Evolutionary conservation across 2,888 invertebrate species (phyloP).

Genomic region (Altica lythri): DNA sequence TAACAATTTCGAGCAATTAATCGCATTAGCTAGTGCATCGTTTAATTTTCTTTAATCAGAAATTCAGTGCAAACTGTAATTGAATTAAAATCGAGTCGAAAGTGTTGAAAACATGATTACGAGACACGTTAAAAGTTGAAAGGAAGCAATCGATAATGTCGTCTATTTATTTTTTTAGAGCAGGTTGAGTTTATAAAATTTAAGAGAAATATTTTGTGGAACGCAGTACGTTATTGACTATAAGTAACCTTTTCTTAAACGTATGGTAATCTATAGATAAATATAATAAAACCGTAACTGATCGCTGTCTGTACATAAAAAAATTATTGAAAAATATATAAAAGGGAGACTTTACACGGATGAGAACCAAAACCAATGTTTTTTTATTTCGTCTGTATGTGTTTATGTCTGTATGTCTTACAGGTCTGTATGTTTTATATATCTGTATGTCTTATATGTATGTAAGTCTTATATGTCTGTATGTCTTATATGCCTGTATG

Average conservation of each 20-base stretch:
- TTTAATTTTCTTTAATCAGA: constrained; percentile 42
- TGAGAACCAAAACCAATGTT: too few relatives aligned
- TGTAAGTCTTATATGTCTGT: not conserved
- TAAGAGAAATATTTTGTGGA: too few relatives aligned
- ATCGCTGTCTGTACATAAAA: too few relatives aligned
- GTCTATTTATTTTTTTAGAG: constrained; percentile 4
- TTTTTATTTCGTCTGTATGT: not conserved
- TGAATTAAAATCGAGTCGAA: constrained; percentile 37
- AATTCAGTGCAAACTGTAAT: constrained; percentile 37
- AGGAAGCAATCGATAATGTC: not conserved
- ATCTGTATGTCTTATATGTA: not conserved
- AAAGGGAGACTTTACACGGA: too few relatives aligned
- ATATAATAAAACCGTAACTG: too few relatives aligned
- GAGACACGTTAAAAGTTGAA: constrained; percentile 2
- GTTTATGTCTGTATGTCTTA: not conserved
- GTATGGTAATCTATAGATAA: too few relatives aligned
- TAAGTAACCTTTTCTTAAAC: too few relatives aligned
- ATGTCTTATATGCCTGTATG: not conserved
- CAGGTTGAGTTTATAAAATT: too few relatives aligned
- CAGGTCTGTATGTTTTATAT: not conserved
- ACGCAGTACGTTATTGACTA: too few relatives aligned
- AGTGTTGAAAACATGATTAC: constrained; percentile 33
- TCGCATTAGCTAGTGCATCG: constrained; percentile 9
- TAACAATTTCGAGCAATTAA: constrained; percentile 12
- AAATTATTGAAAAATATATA: too few relatives aligned